phyloP scores from a whole-genome alignment of 2,113 vertebrate genomes.

The Platysternon megacephalum region DNA sequence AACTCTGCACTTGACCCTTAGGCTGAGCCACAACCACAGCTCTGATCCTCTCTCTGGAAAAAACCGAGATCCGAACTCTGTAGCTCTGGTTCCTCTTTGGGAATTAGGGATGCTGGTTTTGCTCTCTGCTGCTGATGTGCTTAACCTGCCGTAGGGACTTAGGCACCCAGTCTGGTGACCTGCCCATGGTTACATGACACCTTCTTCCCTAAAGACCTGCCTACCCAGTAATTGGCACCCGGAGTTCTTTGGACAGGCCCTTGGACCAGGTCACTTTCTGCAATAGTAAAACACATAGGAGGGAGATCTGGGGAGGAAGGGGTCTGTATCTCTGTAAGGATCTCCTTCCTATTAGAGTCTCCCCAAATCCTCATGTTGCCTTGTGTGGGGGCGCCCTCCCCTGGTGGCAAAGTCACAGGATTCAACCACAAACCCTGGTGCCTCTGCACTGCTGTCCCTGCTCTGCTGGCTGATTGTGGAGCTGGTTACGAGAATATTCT shows the following conservation, averaged over 20 bases:
- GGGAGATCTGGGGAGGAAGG: not conserved
- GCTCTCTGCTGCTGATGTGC: not conserved
- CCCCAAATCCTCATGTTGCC: not conserved
- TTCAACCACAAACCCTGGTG: not conserved
- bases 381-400: not conserved
- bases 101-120: not conserved
- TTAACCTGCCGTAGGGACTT: not conserved
- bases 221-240: not conserved
- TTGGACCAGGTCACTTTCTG: not conserved
- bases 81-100: not conserved
- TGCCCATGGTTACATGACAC: not conserved
- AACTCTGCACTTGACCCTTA: not conserved
- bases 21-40: not conserved
- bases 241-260: not conserved
- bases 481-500: not conserved
- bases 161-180: not conserved
- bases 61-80: not conserved
- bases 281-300: not conserved
- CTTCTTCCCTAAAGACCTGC: not conserved
- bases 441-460: too few relatives aligned
- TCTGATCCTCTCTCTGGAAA: not conserved
- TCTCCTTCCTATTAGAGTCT: not conserved
- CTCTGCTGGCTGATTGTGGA: not conserved
- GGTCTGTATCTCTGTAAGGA: not conserved
- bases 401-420: not conserved